Evolutionary conservation across 2,888 invertebrate genomes (phyloP).

Genomic region (Eucera pruinosa): DNA sequence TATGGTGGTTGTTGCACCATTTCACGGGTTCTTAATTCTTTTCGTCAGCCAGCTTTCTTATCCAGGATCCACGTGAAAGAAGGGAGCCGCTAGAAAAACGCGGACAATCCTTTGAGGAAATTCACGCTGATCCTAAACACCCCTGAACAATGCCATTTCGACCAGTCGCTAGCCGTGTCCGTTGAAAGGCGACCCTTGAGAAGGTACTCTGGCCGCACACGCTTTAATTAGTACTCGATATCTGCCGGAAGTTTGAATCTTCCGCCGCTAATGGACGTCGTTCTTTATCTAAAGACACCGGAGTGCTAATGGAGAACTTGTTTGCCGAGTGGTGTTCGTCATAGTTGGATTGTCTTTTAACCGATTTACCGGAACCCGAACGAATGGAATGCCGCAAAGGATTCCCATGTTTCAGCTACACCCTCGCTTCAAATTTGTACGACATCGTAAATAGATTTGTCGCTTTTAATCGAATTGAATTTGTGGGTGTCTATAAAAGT

Average conservation of each 20-base stretch:
- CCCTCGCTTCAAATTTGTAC: too few species aligned
- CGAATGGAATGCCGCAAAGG: neutral
- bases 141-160: constrained; percentile 50
- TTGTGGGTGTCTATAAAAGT: too few species aligned
- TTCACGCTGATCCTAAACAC: constrained; percentile 72
- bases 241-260: constrained; percentile 15
- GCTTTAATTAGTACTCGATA: constrained; percentile 40
- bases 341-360: constrained; percentile 10
- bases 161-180: constrained; percentile 9
- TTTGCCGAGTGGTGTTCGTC: constrained; percentile 13
- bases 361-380: constrained; percentile 1
- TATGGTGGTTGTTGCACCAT: constrained; percentile 80
- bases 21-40: constrained; percentile 80
- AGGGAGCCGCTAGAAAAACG: constrained; percentile 63
- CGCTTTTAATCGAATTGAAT: too few species aligned
- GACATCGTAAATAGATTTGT: too few species aligned
- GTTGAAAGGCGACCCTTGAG: constrained; percentile 26
- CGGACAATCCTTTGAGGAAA: constrained; percentile 72
- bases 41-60: constrained; percentile 63
- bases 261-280: constrained; percentile 20
- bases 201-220: neutral
- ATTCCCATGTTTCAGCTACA: neutral
- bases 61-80: constrained; percentile 55
- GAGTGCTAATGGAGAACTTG: constrained; percentile 43
- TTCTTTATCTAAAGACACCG: constrained; percentile 5